Base-by-base conservation (phyloP, 1,140 invertebrate genomes). In the Notospermus geniculatus region DNA sequence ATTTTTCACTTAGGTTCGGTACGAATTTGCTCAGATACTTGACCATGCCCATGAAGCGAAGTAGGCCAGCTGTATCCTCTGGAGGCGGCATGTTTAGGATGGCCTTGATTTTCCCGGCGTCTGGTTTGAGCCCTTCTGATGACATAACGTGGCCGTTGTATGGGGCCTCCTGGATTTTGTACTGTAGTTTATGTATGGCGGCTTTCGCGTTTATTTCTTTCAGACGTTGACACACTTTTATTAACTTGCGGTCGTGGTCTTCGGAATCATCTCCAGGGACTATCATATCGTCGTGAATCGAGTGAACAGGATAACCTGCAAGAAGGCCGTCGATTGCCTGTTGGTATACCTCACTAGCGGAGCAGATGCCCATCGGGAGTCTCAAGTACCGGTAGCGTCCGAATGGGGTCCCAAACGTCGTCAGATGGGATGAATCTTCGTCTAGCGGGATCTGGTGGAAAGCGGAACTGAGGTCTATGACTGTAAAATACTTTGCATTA, bases 41-140 rank as follows among this genome's bases (percentile, higher is more conserved):
- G 1, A 59, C 43, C 54, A 72, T 61, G 5, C 67, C 68, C 19
- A 71, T 43, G 52, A 71, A 68, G 39, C 17, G 55, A 45, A 57
- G 56, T 1, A 68, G 57, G 13, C 63, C 65, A 23, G 62, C 65
- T 43, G 54, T 41, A 43, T 65, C 63, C 15, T 22, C 77, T 7
- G 80, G 81, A 45, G 13, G n/a, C 9, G 64, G 64, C 30, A 78
- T 68, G 2, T 74, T 56, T 15, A 41, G 27, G 17, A 83, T 71
- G 19, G 68, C 71, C 41, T 65, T 32, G 0, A 80, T 64, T 66
- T 82, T 83, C 7, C 69, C 68, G 46, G 71, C 71, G 41, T 81
- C 74, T 29, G 74, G 65, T 45, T 73, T 73, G 1, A 83, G 56
- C 1, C 78, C 77, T 46, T 74, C 57, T n/a, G 54, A 22, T 23